Evolutionary conservation across 2,888 invertebrate genomes (phyloP).

Genomic region (Lathronympha strigana): DNA sequence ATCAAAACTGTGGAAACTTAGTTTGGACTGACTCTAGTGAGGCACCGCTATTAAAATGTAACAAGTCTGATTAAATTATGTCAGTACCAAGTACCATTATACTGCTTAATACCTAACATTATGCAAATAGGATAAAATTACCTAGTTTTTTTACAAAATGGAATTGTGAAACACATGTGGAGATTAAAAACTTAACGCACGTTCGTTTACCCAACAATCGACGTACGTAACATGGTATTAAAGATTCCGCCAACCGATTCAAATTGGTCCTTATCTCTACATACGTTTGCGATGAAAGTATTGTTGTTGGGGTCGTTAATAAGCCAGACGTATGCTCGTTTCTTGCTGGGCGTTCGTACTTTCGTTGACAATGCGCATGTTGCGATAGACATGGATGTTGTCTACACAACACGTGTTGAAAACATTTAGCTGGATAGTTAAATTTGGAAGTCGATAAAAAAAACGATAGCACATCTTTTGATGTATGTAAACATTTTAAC

Average conservation of each 20-base stretch:
- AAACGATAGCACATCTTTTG: too few species aligned
- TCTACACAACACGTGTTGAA: too few species aligned
- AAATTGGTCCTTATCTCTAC: background rate
- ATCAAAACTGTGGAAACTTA: too few species aligned
- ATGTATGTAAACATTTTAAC: too few species aligned
- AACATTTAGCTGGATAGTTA: too few species aligned
- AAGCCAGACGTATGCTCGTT: background rate
- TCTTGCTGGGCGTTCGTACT: background rate
- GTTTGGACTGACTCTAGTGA: too few species aligned
- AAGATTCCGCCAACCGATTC: constrained; percentile 6
- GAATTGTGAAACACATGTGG: constrained; percentile 13
- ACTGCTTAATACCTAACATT: too few species aligned
- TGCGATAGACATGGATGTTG: background rate
- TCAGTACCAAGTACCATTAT: constrained; percentile 4
- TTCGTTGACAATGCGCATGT: background rate
- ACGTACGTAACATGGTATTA: constrained; percentile 11
- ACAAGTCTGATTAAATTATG: background rate
- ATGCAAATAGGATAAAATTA: too few species aligned
- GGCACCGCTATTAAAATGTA: background rate
- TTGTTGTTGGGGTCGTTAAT: constrained; percentile 1
- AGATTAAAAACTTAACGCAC: constrained; percentile 28
- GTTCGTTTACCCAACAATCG: constrained; percentile 27
- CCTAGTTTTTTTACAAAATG: constrained; percentile 16
- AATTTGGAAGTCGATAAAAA: too few species aligned
- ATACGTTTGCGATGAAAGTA: background rate